phyloP scores from a whole-genome alignment of 2,113 vertebrate genomes.

The Entelurus aequoreus region DNA sequence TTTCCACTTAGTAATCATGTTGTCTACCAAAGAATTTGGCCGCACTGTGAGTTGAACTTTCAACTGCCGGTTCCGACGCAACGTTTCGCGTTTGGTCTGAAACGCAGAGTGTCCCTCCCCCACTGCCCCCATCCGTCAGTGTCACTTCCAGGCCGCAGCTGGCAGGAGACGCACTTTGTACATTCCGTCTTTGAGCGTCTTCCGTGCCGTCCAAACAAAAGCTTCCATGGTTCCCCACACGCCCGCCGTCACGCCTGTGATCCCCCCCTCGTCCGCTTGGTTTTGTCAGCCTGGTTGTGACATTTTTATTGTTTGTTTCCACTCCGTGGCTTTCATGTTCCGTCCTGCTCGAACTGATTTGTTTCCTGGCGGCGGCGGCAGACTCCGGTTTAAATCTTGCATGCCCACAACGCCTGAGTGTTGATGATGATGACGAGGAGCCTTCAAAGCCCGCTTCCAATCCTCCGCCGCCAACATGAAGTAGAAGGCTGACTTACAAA shows the following conservation, averaged over 20 bases:
- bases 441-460: constrained; percentile 46
- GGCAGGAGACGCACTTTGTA: background rate
- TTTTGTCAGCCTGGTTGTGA: constrained; percentile 29
- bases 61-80: too few species aligned
- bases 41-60: too few species aligned
- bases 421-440: constrained; percentile 35
- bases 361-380: background rate
- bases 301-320: constrained; percentile 39
- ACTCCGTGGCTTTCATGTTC: constrained; percentile 24
- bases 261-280: constrained; percentile 5
- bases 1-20: constrained; percentile 19
- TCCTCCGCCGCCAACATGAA: constrained; percentile 50
- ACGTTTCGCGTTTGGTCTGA: too few species aligned
- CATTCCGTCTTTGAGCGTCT: constrained; percentile 2
- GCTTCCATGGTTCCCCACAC: constrained; percentile 21
- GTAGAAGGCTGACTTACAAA: constrained; percentile 50
- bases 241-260: constrained; percentile 3
- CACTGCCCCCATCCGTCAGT: constrained; percentile 24
- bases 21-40: too few species aligned
- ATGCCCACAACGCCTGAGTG: background rate
- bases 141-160: background rate
- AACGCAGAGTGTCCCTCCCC: too few species aligned
- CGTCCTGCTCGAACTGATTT: constrained; percentile 21
- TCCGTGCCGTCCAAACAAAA: constrained; percentile 30
- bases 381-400: constrained; percentile 36